Percentiles rank a stretch among this genome's conserved stretches.
These are phyloP conservation scores for Brachionus asplanchnoidis DNA, from an alignment of 1,140 invertebrate genomes.

Conservation along the genomic window DNA sequence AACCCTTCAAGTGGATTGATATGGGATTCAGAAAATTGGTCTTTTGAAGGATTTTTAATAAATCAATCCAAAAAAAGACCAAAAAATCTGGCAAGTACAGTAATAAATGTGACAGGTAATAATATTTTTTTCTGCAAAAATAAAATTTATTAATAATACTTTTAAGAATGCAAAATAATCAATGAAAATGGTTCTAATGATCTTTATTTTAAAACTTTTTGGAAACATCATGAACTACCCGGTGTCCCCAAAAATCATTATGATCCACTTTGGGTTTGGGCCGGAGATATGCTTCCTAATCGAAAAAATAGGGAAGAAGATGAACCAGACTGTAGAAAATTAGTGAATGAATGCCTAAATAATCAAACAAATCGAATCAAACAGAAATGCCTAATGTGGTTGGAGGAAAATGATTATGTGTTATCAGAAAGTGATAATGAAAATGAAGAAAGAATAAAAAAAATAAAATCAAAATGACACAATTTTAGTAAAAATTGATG, in stretches of 20 bases:
- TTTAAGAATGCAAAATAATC: neutral
- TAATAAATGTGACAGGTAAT: neutral
- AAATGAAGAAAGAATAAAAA: neutral
- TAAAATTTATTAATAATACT: neutral
- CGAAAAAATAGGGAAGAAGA: neutral
- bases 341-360: neutral
- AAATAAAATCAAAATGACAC: neutral
- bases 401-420: neutral
- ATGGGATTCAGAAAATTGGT: neutral
- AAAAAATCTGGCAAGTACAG: neutral
- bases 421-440: neutral
- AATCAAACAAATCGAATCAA: neutral
- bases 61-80: neutral
- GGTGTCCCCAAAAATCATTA: constrained; percentile 6
- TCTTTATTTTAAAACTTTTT: constrained; percentile 18
- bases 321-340: neutral
- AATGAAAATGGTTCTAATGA: neutral
- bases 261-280: neutral
- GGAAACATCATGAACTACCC: neutral
- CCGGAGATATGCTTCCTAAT: neutral
- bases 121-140: neutral
- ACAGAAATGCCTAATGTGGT: neutral
- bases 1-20: neutral
- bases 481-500: neutral
- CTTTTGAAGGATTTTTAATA: neutral